phyloP scores from a whole-genome alignment of 2,888 invertebrate genomes.

The Incurvaria masculella region DNA sequence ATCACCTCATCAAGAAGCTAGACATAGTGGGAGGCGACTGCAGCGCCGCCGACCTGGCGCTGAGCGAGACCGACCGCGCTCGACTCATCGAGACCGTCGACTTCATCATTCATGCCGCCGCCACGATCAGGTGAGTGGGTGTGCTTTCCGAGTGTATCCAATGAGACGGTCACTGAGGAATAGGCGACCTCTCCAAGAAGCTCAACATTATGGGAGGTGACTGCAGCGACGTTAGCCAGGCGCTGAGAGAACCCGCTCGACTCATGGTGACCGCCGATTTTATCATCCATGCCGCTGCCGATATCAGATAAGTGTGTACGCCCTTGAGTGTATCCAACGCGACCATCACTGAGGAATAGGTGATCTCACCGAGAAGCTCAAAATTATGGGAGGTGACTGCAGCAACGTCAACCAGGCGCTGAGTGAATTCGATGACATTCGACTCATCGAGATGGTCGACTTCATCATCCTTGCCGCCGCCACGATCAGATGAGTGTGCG shows the following conservation, averaged over 20 bases:
- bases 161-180: not conserved
- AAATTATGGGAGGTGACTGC: slow-evolving; percentile 73
- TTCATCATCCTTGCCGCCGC: slow-evolving; percentile 86
- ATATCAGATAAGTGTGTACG: slow-evolving; percentile 45
- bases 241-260: slow-evolving; percentile 59
- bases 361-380: slow-evolving; percentile 66
- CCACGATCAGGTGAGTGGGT: slow-evolving; percentile 55
- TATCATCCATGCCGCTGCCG: slow-evolving; percentile 82
- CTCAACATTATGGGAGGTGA: slow-evolving; percentile 73
- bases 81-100: slow-evolving; percentile 65
- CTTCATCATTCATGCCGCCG: slow-evolving; percentile 84
- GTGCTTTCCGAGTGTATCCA: no score
- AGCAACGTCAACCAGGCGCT: slow-evolving; percentile 65
- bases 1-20: slow-evolving; percentile 62
- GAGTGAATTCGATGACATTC: slow-evolving; percentile 60
- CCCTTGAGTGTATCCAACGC: no score
- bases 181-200: slow-evolving; percentile 53
- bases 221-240: slow-evolving; percentile 67
- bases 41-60: slow-evolving; percentile 61
- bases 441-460: slow-evolving; percentile 64
- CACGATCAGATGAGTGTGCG: slow-evolving; percentile 56
- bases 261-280: slow-evolving; percentile 69
- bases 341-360: no score
- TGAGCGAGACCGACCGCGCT: slow-evolving; percentile 63
- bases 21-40: slow-evolving; percentile 73